phyloP scores from a whole-genome alignment of 2,888 invertebrate genomes.

The Microdon myrmicae region DNA sequence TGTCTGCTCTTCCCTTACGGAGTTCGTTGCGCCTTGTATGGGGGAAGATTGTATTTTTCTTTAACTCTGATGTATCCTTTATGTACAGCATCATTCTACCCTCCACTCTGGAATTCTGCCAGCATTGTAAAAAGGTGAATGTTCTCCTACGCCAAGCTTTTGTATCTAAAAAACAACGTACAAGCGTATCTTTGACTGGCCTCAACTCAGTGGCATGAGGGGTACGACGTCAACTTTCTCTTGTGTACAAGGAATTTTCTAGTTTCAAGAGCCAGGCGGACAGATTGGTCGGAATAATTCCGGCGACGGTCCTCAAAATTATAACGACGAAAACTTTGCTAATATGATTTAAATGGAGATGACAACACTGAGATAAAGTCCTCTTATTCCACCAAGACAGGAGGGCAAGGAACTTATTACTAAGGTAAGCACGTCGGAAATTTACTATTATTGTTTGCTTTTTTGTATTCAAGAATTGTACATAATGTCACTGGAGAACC shows the following conservation, averaged over 20 bases:
- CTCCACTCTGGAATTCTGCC: constrained; percentile 32
- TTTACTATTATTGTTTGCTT: too few relatives aligned
- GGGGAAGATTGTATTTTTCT: constrained; percentile 2
- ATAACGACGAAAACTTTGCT: constrained; percentile 30
- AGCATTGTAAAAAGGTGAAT: constrained; percentile 39
- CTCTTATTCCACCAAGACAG: too few relatives aligned
- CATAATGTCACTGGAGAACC: too few relatives aligned
- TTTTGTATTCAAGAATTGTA: too few relatives aligned
- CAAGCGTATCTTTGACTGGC: too few relatives aligned
- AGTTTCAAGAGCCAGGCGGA: not conserved
- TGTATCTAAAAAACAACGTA: not conserved
- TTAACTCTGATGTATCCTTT: not conserved
- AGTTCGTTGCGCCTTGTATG: constrained; percentile 36
- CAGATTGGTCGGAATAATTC: too few relatives aligned
- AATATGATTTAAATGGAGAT: constrained; percentile 51
- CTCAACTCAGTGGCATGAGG: too few relatives aligned
- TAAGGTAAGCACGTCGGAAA: too few relatives aligned
- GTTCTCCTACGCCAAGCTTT: constrained; percentile 10
- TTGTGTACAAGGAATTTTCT: too few relatives aligned
- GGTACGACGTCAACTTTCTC: too few relatives aligned
- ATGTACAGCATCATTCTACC: not conserved
- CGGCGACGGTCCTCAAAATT: constrained; percentile 32
- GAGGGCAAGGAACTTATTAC: too few relatives aligned
- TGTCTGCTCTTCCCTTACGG: constrained; percentile 21
- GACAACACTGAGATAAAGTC: constrained; percentile 40